Evolutionary conservation across 1,140 invertebrate genomes (phyloP).

Genomic region (Bombus vancouverensis): DNA sequence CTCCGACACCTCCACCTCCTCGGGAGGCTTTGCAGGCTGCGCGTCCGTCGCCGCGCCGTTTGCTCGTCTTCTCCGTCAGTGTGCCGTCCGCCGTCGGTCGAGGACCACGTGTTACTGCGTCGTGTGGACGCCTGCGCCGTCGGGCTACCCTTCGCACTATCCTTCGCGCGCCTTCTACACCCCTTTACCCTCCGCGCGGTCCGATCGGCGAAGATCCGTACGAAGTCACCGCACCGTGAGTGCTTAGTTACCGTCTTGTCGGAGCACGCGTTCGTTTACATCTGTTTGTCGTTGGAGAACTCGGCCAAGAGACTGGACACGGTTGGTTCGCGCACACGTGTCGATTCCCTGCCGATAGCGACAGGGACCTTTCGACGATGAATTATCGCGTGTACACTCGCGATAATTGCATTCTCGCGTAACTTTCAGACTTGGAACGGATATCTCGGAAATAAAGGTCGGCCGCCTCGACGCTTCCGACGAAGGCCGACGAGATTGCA

Average conservation of each 20-base stretch:
- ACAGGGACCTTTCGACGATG: background rate
- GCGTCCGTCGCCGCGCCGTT: conserved; percentile 72
- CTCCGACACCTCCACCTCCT: conserved; percentile 56
- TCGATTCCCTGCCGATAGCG: background rate
- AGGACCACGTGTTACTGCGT: conserved; percentile 75
- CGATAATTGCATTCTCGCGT: background rate
- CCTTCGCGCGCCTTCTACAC: conserved; percentile 47
- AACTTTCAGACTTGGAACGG: background rate
- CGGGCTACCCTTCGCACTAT: conserved; percentile 38
- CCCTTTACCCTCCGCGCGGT: background rate
- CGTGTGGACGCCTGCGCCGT: conserved; percentile 45
- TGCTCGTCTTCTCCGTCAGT: conserved; percentile 77
- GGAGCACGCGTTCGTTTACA: background rate
- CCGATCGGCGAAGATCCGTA: background rate
- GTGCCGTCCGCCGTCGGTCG: conserved; percentile 80
- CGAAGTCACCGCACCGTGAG: background rate
- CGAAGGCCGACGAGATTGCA: background rate
- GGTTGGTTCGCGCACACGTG: conserved; percentile 34
- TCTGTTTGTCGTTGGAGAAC: background rate
- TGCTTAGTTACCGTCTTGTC: background rate
- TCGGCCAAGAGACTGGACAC: background rate
- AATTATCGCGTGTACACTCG: background rate
- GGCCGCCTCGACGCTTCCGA: no score
- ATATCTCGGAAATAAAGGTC: background rate
- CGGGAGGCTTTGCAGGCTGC: conserved; percentile 69